Evolutionary conservation across 2,888 invertebrate genomes (phyloP).

Genomic region (Chrysodeixis includens): DNA sequence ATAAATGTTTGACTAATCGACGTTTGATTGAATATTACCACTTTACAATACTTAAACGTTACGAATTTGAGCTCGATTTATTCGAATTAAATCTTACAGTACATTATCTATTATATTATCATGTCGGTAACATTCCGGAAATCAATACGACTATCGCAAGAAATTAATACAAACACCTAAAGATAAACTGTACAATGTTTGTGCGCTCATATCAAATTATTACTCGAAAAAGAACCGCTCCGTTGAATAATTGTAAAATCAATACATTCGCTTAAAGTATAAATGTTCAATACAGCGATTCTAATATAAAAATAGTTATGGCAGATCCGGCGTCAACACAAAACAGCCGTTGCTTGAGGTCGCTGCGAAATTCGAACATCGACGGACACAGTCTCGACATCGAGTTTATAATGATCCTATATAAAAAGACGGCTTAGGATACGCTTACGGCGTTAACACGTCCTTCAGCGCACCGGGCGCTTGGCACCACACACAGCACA

Average conservation of each 20-base stretch:
- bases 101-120: conserved; percentile 68
- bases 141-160: conserved; percentile 72
- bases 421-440: conserved; percentile 87
- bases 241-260: conserved; percentile 77
- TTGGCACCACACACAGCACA: conserved; percentile 87
- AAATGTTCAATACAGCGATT: conserved; percentile 76
- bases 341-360: conserved; percentile 74
- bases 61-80: conserved; percentile 88
- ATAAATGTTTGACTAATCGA: conserved; percentile 76
- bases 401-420: conserved; percentile 73
- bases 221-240: conserved; percentile 75
- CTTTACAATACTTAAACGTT: conserved; percentile 82
- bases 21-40: conserved; percentile 76
- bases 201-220: conserved; percentile 87
- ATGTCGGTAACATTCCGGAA: conserved; percentile 66
- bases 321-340: conserved; percentile 78
- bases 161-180: conserved; percentile 75
- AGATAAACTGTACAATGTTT: conserved; percentile 84
- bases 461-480: conserved; percentile 81
- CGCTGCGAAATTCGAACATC: conserved; percentile 75
- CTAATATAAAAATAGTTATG: conserved; percentile 86
- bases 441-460: conserved; percentile 78
- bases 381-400: conserved; percentile 84
- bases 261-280: conserved; percentile 75
- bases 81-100: conserved; percentile 84